phyloP scores from a whole-genome alignment of 1,140 invertebrate genomes.

The Dendroctonus valens region DNA sequence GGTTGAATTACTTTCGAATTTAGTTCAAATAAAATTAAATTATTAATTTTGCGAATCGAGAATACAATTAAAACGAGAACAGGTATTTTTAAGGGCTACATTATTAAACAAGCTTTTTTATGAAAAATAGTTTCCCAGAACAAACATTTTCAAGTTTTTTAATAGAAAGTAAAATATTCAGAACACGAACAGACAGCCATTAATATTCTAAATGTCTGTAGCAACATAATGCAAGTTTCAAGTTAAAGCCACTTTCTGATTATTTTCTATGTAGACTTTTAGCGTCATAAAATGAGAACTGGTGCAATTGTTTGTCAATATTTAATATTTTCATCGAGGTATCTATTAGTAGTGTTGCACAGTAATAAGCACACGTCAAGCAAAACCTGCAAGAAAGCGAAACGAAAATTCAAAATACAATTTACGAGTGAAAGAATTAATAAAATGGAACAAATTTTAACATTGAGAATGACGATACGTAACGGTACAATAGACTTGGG shows the following conservation, averaged over 20 bases:
- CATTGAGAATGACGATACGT: no score
- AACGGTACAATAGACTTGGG: no score
- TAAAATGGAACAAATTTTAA: no score
- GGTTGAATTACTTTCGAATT: no score
- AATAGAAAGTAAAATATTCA: not conserved
- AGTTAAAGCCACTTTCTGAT: not conserved
- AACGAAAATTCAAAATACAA: no score
- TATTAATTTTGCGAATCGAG: not conserved
- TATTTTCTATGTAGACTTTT: not conserved
- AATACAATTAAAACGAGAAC: not conserved
- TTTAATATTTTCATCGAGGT: not conserved
- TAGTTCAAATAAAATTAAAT: no score
- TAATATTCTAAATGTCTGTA: not conserved
- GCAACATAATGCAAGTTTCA: conserved; percentile 1
- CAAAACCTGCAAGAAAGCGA: not conserved
- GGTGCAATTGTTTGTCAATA: not conserved
- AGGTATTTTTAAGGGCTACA: not conserved
- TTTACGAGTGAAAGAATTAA: no score
- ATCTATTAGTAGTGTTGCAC: not conserved
- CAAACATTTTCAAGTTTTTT: not conserved
- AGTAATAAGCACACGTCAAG: not conserved
- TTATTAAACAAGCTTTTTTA: not conserved
- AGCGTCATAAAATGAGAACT: not conserved
- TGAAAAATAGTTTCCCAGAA: not conserved
- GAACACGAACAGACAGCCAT: not conserved